Evolutionary conservation across 1,140 invertebrate species (phyloP).

Genomic region (Chlorops oryzae): DNA sequence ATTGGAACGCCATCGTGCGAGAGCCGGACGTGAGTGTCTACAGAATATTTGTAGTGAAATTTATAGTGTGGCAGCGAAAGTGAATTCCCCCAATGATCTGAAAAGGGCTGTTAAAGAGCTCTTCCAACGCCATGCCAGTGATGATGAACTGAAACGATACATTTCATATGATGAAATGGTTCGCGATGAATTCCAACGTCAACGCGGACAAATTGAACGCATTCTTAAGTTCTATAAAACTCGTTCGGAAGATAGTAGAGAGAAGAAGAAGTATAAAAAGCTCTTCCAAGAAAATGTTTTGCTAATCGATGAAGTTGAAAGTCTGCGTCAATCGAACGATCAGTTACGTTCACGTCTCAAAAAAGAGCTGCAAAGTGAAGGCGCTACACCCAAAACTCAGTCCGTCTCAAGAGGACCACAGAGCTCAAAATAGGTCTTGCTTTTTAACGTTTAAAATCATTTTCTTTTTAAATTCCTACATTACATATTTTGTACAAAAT

Average conservation of each 20-base stretch:
- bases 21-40: constrained; percentile 61
- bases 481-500: too few species aligned
- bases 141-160: constrained; percentile 58
- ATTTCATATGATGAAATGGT: constrained; percentile 64
- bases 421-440: too few species aligned
- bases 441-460: too few species aligned
- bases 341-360: constrained; percentile 19
- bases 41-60: constrained; percentile 74
- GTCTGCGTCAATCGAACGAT: constrained; percentile 26
- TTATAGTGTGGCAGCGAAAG: constrained; percentile 64
- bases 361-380: too few species aligned
- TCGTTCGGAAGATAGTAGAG: constrained; percentile 22
- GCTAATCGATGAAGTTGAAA: constrained; percentile 59
- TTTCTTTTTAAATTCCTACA: too few species aligned
- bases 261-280: constrained; percentile 31
- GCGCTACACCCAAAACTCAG: too few species aligned
- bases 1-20: constrained; percentile 58
- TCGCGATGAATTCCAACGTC: constrained; percentile 69
- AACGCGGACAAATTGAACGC: constrained; percentile 71
- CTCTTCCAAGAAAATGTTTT: constrained; percentile 66
- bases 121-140: constrained; percentile 58
- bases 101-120: constrained; percentile 67
- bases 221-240: constrained; percentile 57
- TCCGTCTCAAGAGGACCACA: too few species aligned
- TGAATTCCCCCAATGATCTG: constrained; percentile 69